A percentile compares a stretch with the other conserved stretches of the same genome.
Evolutionary conservation across 2,888 invertebrate species (phyloP).

Genomic region (Drosophila algonquin): DNA sequence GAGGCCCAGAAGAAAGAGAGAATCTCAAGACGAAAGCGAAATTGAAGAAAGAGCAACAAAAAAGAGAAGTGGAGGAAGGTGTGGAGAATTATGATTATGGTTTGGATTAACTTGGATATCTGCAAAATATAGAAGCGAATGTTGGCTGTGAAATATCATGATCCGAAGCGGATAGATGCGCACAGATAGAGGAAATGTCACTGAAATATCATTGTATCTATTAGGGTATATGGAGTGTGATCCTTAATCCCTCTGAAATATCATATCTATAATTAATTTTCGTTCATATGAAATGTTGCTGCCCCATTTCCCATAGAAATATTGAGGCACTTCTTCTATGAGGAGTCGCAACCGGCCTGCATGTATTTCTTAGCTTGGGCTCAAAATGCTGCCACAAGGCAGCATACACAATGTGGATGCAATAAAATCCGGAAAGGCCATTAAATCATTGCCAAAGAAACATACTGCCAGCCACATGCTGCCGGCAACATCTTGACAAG

Average conservation of each 20-base stretch:
- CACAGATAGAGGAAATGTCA: too few species aligned
- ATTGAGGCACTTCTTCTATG: too few species aligned
- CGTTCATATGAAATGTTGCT: too few species aligned
- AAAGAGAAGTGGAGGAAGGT: neutral
- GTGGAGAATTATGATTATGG: neutral
- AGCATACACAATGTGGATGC: neutral
- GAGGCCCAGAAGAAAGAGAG: neutral
- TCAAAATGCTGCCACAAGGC: neutral
- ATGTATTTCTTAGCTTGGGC: neutral
- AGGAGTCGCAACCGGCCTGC: too few species aligned
- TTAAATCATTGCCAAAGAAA: neutral
- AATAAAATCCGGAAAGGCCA: neutral
- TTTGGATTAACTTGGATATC: neutral
- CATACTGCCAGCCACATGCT: neutral
- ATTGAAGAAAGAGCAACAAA: neutral
- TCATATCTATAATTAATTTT: too few species aligned
- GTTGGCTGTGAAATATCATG: too few species aligned
- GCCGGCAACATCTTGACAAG: neutral
- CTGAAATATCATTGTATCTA: too few species aligned
- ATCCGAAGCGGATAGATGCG: too few species aligned
- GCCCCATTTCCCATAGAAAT: too few species aligned
- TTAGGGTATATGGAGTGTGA: too few species aligned
- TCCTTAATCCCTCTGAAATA: too few species aligned
- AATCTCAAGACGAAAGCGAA: neutral
- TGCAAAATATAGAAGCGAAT: neutral